Conservation (phyloP, 2,113 vertebrate species). For the Cephalopholis sonnerati region DNA sequence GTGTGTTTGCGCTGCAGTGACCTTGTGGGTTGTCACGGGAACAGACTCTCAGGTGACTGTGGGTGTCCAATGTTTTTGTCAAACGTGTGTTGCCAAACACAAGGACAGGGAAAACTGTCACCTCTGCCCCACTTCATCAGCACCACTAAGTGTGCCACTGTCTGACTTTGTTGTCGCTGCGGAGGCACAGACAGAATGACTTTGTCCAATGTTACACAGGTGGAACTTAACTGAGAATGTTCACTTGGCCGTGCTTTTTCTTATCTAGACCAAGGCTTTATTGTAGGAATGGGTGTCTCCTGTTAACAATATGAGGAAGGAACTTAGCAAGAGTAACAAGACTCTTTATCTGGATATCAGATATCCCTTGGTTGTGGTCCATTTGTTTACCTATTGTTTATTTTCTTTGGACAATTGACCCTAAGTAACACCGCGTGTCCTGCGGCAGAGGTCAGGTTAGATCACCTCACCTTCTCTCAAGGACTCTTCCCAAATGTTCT, state of each 20-base stretch:
- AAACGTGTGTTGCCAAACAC: constrained; percentile 71
- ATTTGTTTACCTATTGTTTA: constrained; percentile 44
- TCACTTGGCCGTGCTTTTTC: accelerated
- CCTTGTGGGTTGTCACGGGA: constrained; percentile 60
- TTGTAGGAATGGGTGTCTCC: not conserved
- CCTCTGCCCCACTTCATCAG: constrained; percentile 79
- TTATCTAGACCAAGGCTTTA: not conserved
- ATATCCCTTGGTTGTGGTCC: not conserved
- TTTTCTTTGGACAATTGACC: not conserved
- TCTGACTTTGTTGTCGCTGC: constrained; percentile 30
- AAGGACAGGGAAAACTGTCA: constrained; percentile 79
- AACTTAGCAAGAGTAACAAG: constrained; percentile 24
- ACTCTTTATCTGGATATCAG: constrained; percentile 21
- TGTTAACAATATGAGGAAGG: constrained; percentile 65
- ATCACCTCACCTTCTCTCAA: not conserved
- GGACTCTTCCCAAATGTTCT: not conserved
- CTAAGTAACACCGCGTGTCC: not conserved
- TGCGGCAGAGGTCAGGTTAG: not conserved
- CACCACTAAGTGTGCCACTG: not conserved
- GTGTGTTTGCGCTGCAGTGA: constrained; percentile 22
- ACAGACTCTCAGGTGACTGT: constrained; percentile 62
- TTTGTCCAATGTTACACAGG: not conserved
- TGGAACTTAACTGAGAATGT: not conserved
- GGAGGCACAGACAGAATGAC: not conserved
- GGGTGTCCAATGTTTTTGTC: constrained; percentile 43